phyloP scores from a whole-genome alignment of 2,888 invertebrate species.

The Brachylomia viminalis region DNA sequence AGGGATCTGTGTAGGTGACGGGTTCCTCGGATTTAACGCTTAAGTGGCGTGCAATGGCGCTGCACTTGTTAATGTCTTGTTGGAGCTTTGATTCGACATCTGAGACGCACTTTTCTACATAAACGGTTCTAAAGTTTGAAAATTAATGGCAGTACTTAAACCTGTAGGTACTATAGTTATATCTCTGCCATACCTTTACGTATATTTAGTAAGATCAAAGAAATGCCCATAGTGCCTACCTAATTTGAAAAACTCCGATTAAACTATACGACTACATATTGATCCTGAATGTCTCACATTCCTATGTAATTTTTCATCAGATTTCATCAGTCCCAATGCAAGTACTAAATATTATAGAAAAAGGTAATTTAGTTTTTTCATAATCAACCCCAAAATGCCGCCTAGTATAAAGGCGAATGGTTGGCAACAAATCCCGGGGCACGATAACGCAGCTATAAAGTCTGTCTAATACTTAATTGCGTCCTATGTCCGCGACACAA shows the following conservation, averaged over 20 bases:
- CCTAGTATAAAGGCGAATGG: constrained; percentile 35
- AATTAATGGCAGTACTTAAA: not conserved
- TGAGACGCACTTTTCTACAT: not conserved
- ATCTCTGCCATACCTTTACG: not conserved
- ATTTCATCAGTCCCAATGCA: not conserved
- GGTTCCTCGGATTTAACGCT: not conserved
- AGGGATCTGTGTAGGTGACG: not conserved
- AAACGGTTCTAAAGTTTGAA: not conserved
- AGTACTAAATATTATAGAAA: not conserved
- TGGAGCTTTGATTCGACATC: not conserved
- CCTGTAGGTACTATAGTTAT: not conserved
- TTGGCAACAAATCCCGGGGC: constrained; percentile 59
- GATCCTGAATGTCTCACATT: not conserved
- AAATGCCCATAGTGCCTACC: not conserved
- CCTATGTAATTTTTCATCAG: not conserved
- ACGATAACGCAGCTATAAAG: constrained; percentile 73
- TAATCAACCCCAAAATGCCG: constrained; percentile 37
- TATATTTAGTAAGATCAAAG: not conserved
- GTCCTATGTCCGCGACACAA: constrained; percentile 83
- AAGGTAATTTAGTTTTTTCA: not conserved
- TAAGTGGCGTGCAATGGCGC: constrained; percentile 13
- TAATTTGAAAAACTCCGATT: not conserved
- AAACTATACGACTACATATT: not conserved
- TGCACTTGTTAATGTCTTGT: constrained; percentile 9
- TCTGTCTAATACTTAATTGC: constrained; percentile 87